A percentile compares a stretch with the other conserved stretches of the same genome.
These are phyloP conservation scores for Stegostoma tigrinum DNA, from an alignment of 2,113 vertebrate species.

Conservation along the genomic window DNA sequence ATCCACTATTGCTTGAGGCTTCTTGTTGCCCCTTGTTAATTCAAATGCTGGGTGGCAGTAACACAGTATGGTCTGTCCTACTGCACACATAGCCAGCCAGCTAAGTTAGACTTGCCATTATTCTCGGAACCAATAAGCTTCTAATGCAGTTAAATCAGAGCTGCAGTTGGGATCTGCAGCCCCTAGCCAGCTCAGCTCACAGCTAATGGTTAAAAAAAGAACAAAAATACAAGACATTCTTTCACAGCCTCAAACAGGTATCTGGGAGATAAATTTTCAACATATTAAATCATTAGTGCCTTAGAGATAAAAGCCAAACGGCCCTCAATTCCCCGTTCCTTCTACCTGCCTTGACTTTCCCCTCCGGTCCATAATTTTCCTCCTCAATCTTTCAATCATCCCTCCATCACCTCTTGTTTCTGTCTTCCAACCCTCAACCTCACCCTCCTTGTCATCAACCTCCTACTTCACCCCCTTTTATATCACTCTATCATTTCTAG, in stretches of 20 bases:
- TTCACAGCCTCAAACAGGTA: background rate
- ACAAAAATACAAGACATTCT: background rate
- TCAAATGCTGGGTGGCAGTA: background rate
- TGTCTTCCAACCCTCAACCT: background rate
- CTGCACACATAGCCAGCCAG: background rate
- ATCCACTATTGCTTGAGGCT: background rate
- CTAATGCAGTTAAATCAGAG: background rate
- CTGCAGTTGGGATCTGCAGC: background rate
- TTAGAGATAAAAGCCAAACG: too few species aligned
- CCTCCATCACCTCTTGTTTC: fast-evolving
- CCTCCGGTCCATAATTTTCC: background rate
- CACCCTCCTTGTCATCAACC: background rate
- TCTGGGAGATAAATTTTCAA: background rate
- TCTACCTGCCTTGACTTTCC: background rate
- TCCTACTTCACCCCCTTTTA: background rate
- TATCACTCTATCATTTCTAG: background rate
- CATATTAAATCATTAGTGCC: background rate
- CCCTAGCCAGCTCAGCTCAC: background rate
- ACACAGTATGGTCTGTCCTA: background rate
- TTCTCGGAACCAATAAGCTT: background rate
- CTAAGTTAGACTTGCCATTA: background rate
- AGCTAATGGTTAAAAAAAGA: conserved; percentile 11
- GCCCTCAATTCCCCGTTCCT: background rate
- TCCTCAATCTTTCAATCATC: background rate
- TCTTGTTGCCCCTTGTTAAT: background rate